Evolutionary conservation across 2,113 vertebrate genomes (phyloP).

Genomic region (Anthoscopus minutus): DNA sequence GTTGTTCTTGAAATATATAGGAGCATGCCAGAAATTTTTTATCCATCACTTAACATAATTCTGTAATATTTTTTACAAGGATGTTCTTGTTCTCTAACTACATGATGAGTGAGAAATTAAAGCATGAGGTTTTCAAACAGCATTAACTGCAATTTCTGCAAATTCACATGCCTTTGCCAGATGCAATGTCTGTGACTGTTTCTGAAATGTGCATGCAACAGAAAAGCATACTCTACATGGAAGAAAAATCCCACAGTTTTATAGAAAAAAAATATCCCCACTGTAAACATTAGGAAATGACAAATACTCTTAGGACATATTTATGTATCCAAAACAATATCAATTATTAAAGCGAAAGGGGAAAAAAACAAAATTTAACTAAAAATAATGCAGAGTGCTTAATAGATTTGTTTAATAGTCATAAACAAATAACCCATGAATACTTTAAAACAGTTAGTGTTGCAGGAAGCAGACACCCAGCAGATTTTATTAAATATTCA

Average conservation of each 20-base stretch:
- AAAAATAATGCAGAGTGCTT: conserved; percentile 54
- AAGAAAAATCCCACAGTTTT: conserved; percentile 20
- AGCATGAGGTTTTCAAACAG: neutral
- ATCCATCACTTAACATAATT: neutral
- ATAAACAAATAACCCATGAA: conserved; percentile 68
- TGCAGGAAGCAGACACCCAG: conserved; percentile 47
- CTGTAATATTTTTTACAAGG: neutral
- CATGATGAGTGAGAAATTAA: conserved; percentile 14
- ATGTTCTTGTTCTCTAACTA: neutral
- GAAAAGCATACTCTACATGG: neutral
- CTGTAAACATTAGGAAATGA: conserved; percentile 61
- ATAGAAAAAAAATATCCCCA: neutral
- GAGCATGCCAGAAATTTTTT: neutral
- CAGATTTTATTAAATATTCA: conserved; percentile 64
- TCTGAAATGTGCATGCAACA: neutral
- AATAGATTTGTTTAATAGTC: conserved; percentile 64
- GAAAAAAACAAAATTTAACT: conserved; percentile 24
- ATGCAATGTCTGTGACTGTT: neutral
- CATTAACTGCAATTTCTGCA: neutral
- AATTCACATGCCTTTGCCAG: conserved; percentile 2
- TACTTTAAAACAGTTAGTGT: conserved; percentile 55
- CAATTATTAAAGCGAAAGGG: conserved; percentile 54
- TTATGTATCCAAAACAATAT: conserved; percentile 66
- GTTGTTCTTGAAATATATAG: neutral
- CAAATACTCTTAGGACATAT: conserved; percentile 66